Base-by-base conservation (phyloP, 2,888 invertebrate species). In the Galerucella calmariensis region DNA sequence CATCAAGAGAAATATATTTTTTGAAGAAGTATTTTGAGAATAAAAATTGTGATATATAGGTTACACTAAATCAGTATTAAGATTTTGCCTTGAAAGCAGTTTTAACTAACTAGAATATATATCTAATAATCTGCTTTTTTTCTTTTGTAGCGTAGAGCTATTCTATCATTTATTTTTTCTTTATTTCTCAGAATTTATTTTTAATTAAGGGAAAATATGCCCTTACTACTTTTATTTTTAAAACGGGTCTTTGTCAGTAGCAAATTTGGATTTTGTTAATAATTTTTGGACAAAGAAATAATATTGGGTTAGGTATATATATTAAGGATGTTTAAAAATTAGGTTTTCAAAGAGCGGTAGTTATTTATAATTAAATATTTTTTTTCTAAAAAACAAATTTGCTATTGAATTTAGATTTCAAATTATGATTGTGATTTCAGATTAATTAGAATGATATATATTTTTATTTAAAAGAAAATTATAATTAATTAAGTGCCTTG, bases 21-120 rank as follows among this genome's bases (percentile, higher is more conserved):
- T 44, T 20, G 20, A 69, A 59, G 24, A 6, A 59, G 5, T 44
- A 24, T 68, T 48, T 63, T 70, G 48, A 66, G 44, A 72, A 72
- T 73, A 66, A 69, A 59, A 75, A 73, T 58, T 75, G 77, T 77
- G 78, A 78, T 78, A 75, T 68, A 69, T 62, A 70, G 63, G 12
- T 63, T 63, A 51, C 53, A 65, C 24, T 71, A 71, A 69, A 74
- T 75, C 78, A 78, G 78, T 76, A 78, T 78, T 78, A 76, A 73
- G 59, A 72, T 65, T 56, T 73, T 59, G 67, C 72, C 67, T 67
- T 66, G 46, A 65, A n/a, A 48, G 27, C 48, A 62, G 51, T 66
- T 71, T 58, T 59, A 61, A 41, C 24, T 20, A 69, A 27, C 24
- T 70, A 14, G 4, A 35, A n/a, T n/a, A 5, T 35, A 35, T 35